Conservation (phyloP, 2,797 vertebrate genomes). For the Neostethus bicornis region DNA sequence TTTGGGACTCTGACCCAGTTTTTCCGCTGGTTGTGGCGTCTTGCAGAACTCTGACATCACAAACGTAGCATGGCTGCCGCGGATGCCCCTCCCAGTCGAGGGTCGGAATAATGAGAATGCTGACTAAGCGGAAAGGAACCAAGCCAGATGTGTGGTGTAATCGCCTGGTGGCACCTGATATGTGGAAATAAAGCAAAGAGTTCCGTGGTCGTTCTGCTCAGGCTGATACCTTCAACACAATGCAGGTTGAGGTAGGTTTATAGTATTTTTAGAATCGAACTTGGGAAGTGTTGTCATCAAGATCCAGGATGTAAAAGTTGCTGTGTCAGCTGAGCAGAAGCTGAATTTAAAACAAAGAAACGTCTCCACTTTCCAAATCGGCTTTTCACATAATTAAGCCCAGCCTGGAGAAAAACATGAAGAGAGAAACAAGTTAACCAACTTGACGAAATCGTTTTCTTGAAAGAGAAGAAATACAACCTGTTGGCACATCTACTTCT, state of each 20-base stretch:
- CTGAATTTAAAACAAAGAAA: conserved; percentile 6
- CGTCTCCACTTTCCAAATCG: conserved; percentile 10
- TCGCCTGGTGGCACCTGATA: conserved; percentile 12
- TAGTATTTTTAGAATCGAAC: conserved; percentile 29
- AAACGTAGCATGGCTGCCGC: conserved; percentile 53
- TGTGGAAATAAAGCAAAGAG: conserved; percentile 12
- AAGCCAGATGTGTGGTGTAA: background rate
- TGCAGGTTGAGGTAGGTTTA: conserved; percentile 37
- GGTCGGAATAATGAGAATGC: background rate
- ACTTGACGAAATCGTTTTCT: background rate
- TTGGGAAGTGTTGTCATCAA: conserved; percentile 12
- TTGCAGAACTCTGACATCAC: conserved; percentile 83
- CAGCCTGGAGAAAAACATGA: conserved; percentile 14
- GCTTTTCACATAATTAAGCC: conserved; percentile 5
- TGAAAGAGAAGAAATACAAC: background rate
- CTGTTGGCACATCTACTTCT: conserved; percentile 6
- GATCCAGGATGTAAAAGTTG: conserved; percentile 14
- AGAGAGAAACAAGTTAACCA: background rate
- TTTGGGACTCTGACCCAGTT: conserved; percentile 66
- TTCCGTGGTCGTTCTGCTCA: conserved; percentile 11
- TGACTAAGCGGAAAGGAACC: conserved; percentile 19
- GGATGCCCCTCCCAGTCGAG: conserved; percentile 20
- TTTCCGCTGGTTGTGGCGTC: conserved; percentile 36
- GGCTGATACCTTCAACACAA: conserved; percentile 19
- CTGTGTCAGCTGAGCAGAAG: conserved; percentile 40